phyloP scores from a whole-genome alignment of 2,113 vertebrate species.

The Nesospiza acunhae region DNA sequence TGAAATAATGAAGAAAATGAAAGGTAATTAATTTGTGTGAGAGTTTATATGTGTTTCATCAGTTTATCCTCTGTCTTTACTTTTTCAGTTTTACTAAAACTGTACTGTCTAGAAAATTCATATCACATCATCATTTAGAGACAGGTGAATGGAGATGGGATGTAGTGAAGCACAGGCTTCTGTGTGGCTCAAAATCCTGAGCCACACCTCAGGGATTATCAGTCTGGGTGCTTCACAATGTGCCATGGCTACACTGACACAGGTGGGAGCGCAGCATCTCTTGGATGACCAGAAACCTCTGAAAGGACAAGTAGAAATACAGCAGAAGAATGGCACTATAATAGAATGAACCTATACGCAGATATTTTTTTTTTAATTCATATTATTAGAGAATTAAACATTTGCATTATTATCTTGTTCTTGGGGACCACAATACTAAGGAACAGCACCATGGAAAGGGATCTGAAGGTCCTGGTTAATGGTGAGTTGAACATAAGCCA shows the following conservation, averaged over 20 bases:
- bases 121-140: accelerated
- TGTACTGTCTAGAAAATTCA: background rate
- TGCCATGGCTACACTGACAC: background rate
- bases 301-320: background rate
- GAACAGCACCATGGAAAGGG: background rate
- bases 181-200: background rate
- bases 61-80: background rate
- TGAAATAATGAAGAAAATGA: background rate
- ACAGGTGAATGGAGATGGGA: background rate
- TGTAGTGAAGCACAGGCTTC: background rate
- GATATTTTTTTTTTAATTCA: background rate
- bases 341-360: background rate
- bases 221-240: background rate
- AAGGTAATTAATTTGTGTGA: background rate
- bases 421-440: background rate
- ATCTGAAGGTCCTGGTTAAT: accelerated
- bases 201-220: background rate
- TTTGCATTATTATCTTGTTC: background rate
- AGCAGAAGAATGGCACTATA: background rate
- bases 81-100: background rate
- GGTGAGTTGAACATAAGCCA: background rate
- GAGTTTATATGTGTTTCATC: background rate
- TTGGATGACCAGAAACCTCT: background rate
- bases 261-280: background rate
- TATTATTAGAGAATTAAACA: background rate